Evolutionary conservation across 2,797 vertebrate genomes (phyloP).

Genomic region (Carapus acus): DNA sequence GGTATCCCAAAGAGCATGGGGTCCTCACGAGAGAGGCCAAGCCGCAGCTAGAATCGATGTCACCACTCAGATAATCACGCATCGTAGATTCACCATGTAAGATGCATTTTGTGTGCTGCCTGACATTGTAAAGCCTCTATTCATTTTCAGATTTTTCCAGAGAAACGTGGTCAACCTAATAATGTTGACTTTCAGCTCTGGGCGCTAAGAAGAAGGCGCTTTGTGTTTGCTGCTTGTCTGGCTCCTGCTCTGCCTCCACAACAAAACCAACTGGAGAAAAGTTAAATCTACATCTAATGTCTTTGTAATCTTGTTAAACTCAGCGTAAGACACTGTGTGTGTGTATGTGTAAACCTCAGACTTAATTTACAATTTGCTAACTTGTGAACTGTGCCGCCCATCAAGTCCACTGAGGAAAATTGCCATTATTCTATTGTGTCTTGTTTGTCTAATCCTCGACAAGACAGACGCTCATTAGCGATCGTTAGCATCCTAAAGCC

Average conservation of each 20-base stretch:
- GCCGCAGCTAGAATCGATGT: slow-evolving; percentile 71
- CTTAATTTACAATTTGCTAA: too few relatives aligned
- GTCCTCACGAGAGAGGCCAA: slow-evolving; percentile 70
- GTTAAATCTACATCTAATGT: slow-evolving; percentile 34
- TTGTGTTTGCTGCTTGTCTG: slow-evolving; percentile 29
- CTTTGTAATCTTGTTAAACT: slow-evolving; percentile 16
- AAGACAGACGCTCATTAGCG: too few relatives aligned
- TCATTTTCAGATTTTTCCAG: slow-evolving; percentile 63
- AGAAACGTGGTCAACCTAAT: slow-evolving; percentile 54
- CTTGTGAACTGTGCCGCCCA: too few relatives aligned
- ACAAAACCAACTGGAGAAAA: slow-evolving; percentile 41
- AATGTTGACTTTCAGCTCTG: slow-evolving; percentile 45
- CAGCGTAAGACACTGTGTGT: too few relatives aligned
- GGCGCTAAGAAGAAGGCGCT: slow-evolving; percentile 31
- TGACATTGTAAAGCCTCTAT: slow-evolving; percentile 69
- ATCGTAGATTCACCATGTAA: slow-evolving; percentile 72
- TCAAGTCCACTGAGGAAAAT: slow-evolving; percentile 23
- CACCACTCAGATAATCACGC: slow-evolving; percentile 70
- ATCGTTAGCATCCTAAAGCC: not conserved
- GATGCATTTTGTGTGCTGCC: slow-evolving; percentile 74
- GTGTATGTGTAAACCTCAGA: too few relatives aligned
- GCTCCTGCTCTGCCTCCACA: slow-evolving; percentile 27
- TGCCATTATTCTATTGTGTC: too few relatives aligned
- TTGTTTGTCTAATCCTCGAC: not conserved
- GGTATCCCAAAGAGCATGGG: slow-evolving; percentile 71